phyloP scores from a whole-genome alignment of 2,113 vertebrate genomes.

The Menidia beryllina region DNA sequence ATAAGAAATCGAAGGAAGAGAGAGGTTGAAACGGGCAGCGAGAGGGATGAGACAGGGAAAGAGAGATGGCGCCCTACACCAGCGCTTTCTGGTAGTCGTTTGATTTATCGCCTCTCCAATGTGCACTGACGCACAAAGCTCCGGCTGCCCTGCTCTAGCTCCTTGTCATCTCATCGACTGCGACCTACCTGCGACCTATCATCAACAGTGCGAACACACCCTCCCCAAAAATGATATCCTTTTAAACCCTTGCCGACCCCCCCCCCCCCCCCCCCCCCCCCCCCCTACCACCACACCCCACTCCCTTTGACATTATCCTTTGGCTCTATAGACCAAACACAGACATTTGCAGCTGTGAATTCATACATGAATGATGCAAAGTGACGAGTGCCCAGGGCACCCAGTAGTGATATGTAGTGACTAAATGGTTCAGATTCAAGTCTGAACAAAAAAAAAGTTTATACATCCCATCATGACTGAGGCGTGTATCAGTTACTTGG shows the following conservation, averaged over 20 bases:
- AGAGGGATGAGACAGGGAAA: conserved; percentile 8
- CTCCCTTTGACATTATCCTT: conserved; percentile 3
- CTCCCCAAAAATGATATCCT: conserved; percentile 17
- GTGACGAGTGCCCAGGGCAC: conserved; percentile 38
- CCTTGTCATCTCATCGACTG: conserved; percentile 65
- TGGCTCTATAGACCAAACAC: conserved; percentile 25
- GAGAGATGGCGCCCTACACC: conserved; percentile 55
- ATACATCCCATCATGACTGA: conserved; percentile 20
- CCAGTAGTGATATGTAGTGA: conserved; percentile 28
- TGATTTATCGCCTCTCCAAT: conserved; percentile 78
- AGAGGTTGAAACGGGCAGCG: background rate
- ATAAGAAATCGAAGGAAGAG: background rate
- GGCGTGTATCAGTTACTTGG: conserved; percentile 38
- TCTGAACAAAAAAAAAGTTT: conserved; percentile 21
- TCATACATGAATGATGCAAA: conserved; percentile 32
- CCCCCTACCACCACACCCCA: too few species aligned
- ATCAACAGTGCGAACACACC: conserved; percentile 44
- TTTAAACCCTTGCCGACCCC: background rate
- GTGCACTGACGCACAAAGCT: conserved; percentile 74
- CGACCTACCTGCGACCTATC: conserved; percentile 51
- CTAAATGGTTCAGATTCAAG: conserved; percentile 10
- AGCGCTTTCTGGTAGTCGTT: conserved; percentile 43
- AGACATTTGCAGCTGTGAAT: conserved; percentile 23
- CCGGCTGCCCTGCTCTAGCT: conserved; percentile 58
- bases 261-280: background rate